Evolutionary conservation across 2,113 vertebrate genomes (phyloP).

Genomic region (Balaenoptera acutorostrata): DNA sequence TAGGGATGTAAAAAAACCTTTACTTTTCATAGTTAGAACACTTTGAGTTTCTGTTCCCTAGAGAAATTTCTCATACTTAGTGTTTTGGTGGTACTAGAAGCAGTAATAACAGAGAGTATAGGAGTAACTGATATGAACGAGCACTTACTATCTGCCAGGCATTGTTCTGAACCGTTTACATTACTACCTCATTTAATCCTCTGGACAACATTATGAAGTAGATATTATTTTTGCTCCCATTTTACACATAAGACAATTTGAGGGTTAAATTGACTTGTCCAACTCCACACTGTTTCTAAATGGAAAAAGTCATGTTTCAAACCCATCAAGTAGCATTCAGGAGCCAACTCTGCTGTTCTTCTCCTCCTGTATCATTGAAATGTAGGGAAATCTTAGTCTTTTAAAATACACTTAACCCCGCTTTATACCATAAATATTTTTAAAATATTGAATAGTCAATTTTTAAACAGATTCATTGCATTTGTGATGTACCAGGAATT

Average conservation of each 20-base stretch:
- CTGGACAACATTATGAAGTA: neutral
- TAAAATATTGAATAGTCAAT: neutral
- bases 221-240: neutral
- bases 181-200: neutral
- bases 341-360: neutral
- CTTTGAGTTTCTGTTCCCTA: neutral
- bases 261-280: neutral
- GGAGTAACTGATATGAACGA: neutral
- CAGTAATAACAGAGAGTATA: neutral
- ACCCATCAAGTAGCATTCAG: neutral
- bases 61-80: neutral
- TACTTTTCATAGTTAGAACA: neutral
- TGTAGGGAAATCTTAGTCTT: neutral
- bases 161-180: neutral
- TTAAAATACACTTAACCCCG: neutral
- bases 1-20: neutral
- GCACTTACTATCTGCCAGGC: neutral
- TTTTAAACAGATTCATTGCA: neutral
- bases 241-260: neutral
- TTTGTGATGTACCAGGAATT: neutral
- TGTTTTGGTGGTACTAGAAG: neutral
- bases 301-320: neutral
- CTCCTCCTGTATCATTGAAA: neutral
- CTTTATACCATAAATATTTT: neutral
- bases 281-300: neutral